Evolutionary conservation across 2,113 vertebrate species (phyloP).

Genomic region (Desmodus rotundus): DNA sequence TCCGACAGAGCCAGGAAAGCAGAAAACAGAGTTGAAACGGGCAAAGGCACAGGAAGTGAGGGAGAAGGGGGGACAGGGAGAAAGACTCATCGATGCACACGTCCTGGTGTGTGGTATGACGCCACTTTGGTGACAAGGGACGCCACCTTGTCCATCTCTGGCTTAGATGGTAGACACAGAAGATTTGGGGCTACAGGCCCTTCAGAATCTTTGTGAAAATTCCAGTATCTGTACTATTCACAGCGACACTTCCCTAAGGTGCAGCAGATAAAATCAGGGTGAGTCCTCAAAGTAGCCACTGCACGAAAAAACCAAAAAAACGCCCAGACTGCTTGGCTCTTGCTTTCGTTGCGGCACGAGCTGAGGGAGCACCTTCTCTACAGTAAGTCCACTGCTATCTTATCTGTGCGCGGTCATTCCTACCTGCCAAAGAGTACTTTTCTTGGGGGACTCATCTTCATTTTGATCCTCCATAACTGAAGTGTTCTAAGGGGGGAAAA

Average conservation of each 20-base stretch:
- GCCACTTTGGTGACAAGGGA: background rate
- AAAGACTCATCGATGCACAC: background rate
- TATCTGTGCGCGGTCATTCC: slow-evolving; percentile 53
- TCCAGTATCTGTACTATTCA: background rate
- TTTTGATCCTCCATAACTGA: slow-evolving; percentile 98
- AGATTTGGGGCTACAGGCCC: background rate
- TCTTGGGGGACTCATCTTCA: slow-evolving; percentile 98
- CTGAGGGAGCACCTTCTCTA: slow-evolving; percentile 25
- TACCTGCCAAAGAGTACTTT: slow-evolving; percentile 97
- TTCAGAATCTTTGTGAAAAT: background rate
- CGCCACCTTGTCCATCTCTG: background rate
- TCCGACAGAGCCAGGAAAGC: background rate
- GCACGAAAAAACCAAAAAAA: too few species aligned
- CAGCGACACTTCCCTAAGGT: background rate
- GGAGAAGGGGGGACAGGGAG: background rate
- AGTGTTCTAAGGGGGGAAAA: slow-evolving; percentile 86
- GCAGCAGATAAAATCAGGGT: background rate
- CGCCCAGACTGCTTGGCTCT: background rate
- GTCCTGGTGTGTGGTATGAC: background rate
- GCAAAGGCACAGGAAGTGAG: background rate
- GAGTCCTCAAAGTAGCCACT: background rate
- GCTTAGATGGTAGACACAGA: background rate
- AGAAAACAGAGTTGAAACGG: background rate
- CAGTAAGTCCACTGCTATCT: slow-evolving; percentile 45
- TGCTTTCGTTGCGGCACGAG: background rate